Conservation (phyloP, 2,888 invertebrate genomes). For the Hydroisotoma schaefferi region DNA sequence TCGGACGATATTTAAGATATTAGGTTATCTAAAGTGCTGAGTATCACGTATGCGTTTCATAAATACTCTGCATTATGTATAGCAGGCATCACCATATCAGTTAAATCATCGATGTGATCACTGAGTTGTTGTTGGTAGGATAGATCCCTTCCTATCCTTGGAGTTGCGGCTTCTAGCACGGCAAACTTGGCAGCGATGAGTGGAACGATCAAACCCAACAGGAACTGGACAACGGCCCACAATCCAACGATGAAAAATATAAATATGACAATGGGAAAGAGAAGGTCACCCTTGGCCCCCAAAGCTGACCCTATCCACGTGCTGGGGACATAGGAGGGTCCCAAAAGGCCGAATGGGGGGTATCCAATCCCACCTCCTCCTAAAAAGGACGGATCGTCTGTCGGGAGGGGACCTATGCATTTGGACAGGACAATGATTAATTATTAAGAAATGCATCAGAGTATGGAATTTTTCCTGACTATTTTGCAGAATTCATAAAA, state of each 20-base stretch:
- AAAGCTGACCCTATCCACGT: constrained; percentile 41
- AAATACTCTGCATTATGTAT: no score
- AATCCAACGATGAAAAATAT: constrained; percentile 44
- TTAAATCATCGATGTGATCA: constrained; percentile 15
- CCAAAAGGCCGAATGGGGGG: constrained; percentile 17
- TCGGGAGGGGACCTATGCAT: neutral
- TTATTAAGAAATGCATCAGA: no score
- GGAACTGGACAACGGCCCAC: constrained; percentile 39
- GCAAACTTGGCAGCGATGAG: constrained; percentile 36
- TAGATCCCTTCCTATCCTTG: neutral
- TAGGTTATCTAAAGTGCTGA: no score
- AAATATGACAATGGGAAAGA: constrained; percentile 43
- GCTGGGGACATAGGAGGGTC: constrained; percentile 40
- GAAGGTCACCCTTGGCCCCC: constrained; percentile 42
- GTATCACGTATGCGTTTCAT: no score
- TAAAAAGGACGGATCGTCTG: no score
- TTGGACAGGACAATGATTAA: neutral
- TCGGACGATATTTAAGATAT: no score
- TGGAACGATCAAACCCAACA: constrained; percentile 38
- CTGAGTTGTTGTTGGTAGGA: neutral
- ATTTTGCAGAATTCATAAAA: no score
- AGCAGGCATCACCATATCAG: constrained; percentile 13
- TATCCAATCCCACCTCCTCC: neutral
- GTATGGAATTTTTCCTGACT: no score
- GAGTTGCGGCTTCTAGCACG: neutral